phyloP scores from a whole-genome alignment of 2,888 invertebrate genomes.

The Iphiclides podalirius region DNA sequence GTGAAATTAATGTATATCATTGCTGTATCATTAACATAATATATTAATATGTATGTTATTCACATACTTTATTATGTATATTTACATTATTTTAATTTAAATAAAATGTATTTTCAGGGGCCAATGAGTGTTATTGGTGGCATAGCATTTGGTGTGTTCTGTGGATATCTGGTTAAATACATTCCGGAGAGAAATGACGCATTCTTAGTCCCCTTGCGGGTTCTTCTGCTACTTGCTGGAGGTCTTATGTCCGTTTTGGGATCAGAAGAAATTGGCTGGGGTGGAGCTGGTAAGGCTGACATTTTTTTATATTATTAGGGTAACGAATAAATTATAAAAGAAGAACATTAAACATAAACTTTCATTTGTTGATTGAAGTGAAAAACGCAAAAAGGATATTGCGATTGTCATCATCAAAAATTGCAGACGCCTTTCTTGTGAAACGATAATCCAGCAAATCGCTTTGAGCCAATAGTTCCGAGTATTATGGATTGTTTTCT shows the following conservation, averaged over 20 bases:
- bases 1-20: too few species aligned
- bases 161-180: constrained; percentile 90
- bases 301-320: background rate
- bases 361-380: too few species aligned
- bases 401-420: constrained; percentile 21
- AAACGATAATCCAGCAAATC: constrained; percentile 39
- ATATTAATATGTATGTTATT: too few species aligned
- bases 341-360: too few species aligned
- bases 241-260: constrained; percentile 93
- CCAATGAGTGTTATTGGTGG: constrained; percentile 90
- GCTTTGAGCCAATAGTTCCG: constrained; percentile 40
- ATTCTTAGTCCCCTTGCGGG: constrained; percentile 88
- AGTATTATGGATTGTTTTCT: constrained; percentile 44
- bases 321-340: too few species aligned
- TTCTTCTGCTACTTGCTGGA: constrained; percentile 88
- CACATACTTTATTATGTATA: too few species aligned
- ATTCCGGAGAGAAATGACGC: constrained; percentile 91
- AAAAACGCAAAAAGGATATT: too few species aligned
- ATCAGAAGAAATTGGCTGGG: constrained; percentile 88
- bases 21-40: too few species aligned
- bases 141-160: constrained; percentile 88
- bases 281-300: constrained; percentile 74
- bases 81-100: constrained; percentile 7
- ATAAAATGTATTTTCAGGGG: constrained; percentile 76
- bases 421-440: constrained; percentile 32